Evolutionary conservation across 2,113 vertebrate species (phyloP).

Genomic region (Galbula dea): DNA sequence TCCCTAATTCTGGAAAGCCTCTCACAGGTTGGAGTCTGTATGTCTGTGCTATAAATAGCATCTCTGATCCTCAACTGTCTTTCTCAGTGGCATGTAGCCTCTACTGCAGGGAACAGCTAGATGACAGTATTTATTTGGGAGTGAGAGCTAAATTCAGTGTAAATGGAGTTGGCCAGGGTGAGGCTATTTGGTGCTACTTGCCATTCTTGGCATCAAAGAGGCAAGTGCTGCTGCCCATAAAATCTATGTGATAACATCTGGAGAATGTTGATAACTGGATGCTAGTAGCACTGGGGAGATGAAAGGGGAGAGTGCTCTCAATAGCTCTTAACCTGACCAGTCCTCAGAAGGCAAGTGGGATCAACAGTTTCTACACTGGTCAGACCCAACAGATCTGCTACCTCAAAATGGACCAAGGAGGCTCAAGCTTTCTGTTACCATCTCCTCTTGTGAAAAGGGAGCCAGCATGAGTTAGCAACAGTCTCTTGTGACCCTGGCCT

Average conservation of each 20-base stretch:
- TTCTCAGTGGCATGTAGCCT: not conserved
- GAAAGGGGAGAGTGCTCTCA: not conserved
- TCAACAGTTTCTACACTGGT: not conserved
- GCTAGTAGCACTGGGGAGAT: not conserved
- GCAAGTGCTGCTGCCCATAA: not conserved
- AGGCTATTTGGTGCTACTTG: not conserved
- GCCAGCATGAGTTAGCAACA: not conserved
- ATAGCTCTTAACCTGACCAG: not conserved
- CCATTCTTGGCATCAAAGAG: not conserved
- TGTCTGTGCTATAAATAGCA: constrained; percentile 44
- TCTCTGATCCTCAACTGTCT: constrained; percentile 36
- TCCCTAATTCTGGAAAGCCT: constrained; percentile 48
- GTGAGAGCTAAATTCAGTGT: not conserved
- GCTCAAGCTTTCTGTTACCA: not conserved
- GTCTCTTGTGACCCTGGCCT: not conserved
- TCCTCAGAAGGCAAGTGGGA: not conserved
- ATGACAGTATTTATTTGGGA: not conserved
- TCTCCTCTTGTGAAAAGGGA: not conserved
- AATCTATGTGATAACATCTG: not conserved
- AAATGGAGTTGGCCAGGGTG: not conserved
- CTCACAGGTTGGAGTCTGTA: constrained; percentile 54
- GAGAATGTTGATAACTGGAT: not conserved
- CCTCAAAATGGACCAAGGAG: not conserved
- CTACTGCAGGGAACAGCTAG: not conserved
- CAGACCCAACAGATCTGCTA: not conserved